Base-by-base conservation (phyloP, 2,797 vertebrate genomes). In the Sebastiscus albofasciatus region DNA sequence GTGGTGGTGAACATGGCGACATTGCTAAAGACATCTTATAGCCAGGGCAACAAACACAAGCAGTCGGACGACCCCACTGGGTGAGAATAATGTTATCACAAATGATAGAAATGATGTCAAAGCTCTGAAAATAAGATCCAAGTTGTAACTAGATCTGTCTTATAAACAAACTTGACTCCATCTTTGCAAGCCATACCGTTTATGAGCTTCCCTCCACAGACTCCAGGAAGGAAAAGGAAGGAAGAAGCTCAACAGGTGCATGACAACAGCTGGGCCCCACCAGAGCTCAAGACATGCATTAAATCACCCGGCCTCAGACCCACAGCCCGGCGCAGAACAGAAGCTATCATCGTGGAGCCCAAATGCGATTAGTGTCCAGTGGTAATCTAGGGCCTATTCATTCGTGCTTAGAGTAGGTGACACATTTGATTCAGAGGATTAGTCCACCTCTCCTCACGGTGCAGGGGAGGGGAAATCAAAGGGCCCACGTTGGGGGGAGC, bases 391-490 rank as follows among this genome's bases (percentile, higher is more conserved):
- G 67, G 71, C 64, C 90, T 89, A 92, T 91, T 91, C 91, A 91
- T 83, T 88, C 80, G 79, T 54, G 79, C 84, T 93, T 70, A 69
- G 85, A 74, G 69, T 67, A 91, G 87, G 89, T 90, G 90, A 94
- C 91, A 93, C 87, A 79, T 87, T 85, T 82, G 82, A 93, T 90
- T 94, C 86, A 77, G 77, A 52, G 93, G 91, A 94, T 94, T 92
- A 93, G 89, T 88, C 85, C 76, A 81, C 79, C 89, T 87, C 88
- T 85, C 42, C 87, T 77, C 33, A 0, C 27, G 3, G 70, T 11
- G 79, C 42, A 26, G 58, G 10, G 27, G 79, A 64, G 75, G 75
- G 76, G 46, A 54, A 88, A 93, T 92, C 89, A 93, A 93, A 90
- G 84, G 76, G 56, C 59, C 69, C 81, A 77, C 58, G 70, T 80